Evolutionary conservation across 2,113 vertebrate genomes (phyloP).

Genomic region (Tupaia tana): DNA sequence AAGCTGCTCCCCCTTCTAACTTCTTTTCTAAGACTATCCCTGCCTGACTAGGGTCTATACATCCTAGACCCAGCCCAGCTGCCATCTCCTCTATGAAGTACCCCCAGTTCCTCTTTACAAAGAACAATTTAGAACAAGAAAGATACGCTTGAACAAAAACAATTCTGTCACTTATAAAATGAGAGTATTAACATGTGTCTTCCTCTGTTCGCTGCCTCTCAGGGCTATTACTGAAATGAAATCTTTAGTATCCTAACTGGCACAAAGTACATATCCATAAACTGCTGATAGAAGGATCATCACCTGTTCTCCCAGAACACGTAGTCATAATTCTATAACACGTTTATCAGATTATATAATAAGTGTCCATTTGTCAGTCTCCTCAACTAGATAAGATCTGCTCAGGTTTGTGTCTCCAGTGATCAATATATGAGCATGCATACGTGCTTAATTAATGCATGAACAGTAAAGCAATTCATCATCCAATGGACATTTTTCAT

Average conservation of each 20-base stretch:
- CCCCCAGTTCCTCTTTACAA: not conserved
- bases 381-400: not conserved
- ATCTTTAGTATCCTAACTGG: conserved; percentile 40
- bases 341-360: not conserved
- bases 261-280: conserved; percentile 24
- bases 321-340: not conserved
- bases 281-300: not conserved
- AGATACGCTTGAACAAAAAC: not conserved
- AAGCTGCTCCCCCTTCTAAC: not conserved
- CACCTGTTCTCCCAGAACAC: conserved; percentile 37
- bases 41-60: not conserved
- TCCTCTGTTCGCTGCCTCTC: not conserved
- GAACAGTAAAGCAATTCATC: not conserved
- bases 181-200: not conserved
- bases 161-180: not conserved
- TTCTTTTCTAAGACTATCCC: not conserved
- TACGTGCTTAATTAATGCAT: not conserved
- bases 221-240: conserved; percentile 28
- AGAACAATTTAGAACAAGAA: not conserved
- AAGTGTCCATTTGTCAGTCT: not conserved
- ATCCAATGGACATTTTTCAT: not conserved
- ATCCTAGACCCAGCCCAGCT: not conserved
- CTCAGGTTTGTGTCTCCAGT: not conserved
- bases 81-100: not conserved
- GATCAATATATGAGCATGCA: not conserved